Conservation (phyloP, 2,113 vertebrate species). For the Loxodonta africana region DNA sequence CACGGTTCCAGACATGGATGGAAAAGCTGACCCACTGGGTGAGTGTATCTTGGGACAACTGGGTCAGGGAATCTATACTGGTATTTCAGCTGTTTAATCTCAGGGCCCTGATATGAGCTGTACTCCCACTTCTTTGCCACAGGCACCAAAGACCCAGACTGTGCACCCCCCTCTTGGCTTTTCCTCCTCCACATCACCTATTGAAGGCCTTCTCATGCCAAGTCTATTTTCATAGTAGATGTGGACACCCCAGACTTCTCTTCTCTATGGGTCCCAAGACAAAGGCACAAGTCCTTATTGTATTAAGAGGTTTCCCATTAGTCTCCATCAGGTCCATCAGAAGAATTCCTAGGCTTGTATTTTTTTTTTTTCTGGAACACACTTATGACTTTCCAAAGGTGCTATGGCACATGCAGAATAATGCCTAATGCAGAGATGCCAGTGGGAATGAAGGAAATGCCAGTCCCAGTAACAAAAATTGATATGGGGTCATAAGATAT, state of each 20-base stretch:
- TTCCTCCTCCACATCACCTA: not conserved
- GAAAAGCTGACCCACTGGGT: slow-evolving; percentile 98
- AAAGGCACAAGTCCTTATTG: not conserved
- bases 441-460: not conserved
- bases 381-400: not conserved
- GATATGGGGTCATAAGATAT: not conserved
- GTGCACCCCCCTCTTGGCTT: not conserved
- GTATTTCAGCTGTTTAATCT: not conserved
- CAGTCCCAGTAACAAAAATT: not conserved
- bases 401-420: not conserved
- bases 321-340: not conserved
- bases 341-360: not conserved
- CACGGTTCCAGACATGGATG: slow-evolving; percentile 97
- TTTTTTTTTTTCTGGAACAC: not conserved
- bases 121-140: not conserved
- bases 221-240: not conserved
- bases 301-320: not conserved
- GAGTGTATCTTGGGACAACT: slow-evolving; percentile 82
- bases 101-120: not conserved
- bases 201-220: not conserved
- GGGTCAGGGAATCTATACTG: not conserved
- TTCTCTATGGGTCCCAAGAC: not conserved
- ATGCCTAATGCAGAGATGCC: not conserved
- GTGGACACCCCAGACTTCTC: not conserved
- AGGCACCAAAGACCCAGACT: not conserved